These are phyloP conservation scores for Pygmarrhopalites habei DNA, from an alignment of 1,140 invertebrate genomes.

Conservation along the genomic window DNA sequence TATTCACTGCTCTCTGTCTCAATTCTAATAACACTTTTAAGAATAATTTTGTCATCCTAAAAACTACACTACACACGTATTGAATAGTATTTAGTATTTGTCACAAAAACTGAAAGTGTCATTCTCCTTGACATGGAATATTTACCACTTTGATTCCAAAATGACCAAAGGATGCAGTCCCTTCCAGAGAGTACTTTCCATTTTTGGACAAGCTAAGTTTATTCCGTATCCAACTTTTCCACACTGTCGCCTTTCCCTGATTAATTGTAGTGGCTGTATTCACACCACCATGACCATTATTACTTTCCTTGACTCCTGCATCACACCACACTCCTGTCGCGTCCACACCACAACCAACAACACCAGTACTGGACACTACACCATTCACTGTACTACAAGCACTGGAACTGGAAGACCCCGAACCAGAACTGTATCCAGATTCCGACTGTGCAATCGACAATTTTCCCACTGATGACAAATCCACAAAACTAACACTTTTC, in stretches of 20 bases:
- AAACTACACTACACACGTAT: too few relatives aligned
- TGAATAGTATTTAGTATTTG: too few relatives aligned
- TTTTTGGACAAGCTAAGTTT: slow-evolving; percentile 37
- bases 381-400: slow-evolving; percentile 4
- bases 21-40: too few relatives aligned
- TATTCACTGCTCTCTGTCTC: too few relatives aligned
- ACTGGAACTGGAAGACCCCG: slow-evolving; percentile 22
- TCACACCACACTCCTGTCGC: slow-evolving; percentile 7
- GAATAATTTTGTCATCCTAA: too few relatives aligned
- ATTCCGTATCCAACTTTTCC: slow-evolving; percentile 37
- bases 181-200: slow-evolving; percentile 38
- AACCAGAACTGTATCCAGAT: slow-evolving; percentile 14
- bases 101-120: too few relatives aligned
- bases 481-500: slow-evolving; percentile 38
- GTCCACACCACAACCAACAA: neutral
- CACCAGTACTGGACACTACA: neutral
- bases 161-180: slow-evolving; percentile 27
- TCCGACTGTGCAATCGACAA: slow-evolving; percentile 24
- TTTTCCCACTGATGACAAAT: slow-evolving; percentile 29
- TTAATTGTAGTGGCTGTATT: too few relatives aligned
- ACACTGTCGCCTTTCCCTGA: slow-evolving; percentile 31
- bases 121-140: too few relatives aligned
- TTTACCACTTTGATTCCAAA: slow-evolving; percentile 37
- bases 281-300: neutral
- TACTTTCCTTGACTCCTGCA: neutral